Percentiles rank a stretch among this genome's conserved stretches.
Conservation (phyloP, 2,113 vertebrate genomes). For the Centropus unirufus region DNA sequence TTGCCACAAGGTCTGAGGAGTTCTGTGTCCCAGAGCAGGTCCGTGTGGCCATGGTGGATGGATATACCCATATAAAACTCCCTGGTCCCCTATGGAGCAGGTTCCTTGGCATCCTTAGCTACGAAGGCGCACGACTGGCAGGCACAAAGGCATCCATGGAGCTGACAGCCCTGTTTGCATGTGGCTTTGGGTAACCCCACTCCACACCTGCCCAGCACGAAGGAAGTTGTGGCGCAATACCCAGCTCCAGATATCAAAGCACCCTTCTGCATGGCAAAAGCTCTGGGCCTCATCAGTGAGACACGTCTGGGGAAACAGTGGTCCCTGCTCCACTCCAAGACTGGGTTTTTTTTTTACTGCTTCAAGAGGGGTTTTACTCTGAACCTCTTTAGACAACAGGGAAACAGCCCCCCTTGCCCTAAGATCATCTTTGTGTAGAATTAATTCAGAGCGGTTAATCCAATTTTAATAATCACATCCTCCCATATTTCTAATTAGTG, state of each 20-base stretch:
- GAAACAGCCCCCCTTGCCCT: background rate
- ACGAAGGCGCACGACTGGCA: accelerated
- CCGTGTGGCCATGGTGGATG: accelerated
- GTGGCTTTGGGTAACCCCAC: background rate
- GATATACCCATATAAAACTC: accelerated
- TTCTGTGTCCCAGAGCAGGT: background rate
- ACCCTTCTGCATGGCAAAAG: background rate
- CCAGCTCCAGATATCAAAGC: accelerated
- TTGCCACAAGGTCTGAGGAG: background rate
- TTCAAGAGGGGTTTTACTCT: background rate
- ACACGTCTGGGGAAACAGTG: background rate
- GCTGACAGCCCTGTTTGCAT: background rate
- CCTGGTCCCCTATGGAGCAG: background rate
- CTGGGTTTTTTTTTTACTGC: background rate
- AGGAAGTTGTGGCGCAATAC: accelerated
- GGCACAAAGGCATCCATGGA: accelerated
- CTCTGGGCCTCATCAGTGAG: background rate
- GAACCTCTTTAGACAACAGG: background rate
- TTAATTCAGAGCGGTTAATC: slow-evolving; percentile 45
- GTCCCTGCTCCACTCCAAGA: accelerated
- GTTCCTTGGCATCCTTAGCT: background rate
- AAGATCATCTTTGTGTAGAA: background rate
- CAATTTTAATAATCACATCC: slow-evolving; percentile 28
- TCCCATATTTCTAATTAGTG: background rate
- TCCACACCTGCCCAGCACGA: background rate